Evolutionary conservation across 2,888 invertebrate species (phyloP).

Genomic region (Lasioglossum marginatum): DNA sequence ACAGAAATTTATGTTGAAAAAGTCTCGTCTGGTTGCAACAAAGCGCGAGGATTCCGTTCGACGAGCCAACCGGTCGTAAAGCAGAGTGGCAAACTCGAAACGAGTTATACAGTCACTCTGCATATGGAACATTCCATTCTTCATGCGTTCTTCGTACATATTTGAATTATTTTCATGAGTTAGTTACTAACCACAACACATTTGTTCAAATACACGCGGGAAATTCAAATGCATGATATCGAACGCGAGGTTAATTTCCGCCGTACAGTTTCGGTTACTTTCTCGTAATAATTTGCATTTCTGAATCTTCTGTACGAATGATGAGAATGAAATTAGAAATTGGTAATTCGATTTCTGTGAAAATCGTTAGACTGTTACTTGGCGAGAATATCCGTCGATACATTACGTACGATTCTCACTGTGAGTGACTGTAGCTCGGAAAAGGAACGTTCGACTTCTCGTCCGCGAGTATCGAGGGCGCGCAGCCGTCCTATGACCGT

Average conservation of each 20-base stretch:
- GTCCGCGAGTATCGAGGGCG: constrained; percentile 35
- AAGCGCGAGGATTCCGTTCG: background rate
- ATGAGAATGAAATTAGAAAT: background rate
- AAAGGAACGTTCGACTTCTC: constrained; percentile 7
- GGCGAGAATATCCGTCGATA: background rate
- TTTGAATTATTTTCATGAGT: background rate
- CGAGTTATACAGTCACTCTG: background rate
- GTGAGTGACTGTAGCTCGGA: background rate
- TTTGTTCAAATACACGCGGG: background rate
- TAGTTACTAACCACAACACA: background rate
- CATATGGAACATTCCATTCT: no score
- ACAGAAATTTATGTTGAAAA: background rate
- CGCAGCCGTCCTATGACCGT: constrained; percentile 43
- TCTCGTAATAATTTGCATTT: background rate
- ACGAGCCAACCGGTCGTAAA: background rate
- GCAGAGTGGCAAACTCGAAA: background rate
- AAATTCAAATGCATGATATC: background rate
- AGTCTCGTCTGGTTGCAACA: background rate
- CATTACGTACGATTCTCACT: background rate
- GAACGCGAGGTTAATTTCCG: no score
- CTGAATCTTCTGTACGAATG: background rate
- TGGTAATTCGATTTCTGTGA: background rate
- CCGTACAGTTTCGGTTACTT: background rate
- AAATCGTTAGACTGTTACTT: background rate
- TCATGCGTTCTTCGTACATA: no score